Conservation (phyloP, 2,113 vertebrate species). For the Xenus cinereus region DNA sequence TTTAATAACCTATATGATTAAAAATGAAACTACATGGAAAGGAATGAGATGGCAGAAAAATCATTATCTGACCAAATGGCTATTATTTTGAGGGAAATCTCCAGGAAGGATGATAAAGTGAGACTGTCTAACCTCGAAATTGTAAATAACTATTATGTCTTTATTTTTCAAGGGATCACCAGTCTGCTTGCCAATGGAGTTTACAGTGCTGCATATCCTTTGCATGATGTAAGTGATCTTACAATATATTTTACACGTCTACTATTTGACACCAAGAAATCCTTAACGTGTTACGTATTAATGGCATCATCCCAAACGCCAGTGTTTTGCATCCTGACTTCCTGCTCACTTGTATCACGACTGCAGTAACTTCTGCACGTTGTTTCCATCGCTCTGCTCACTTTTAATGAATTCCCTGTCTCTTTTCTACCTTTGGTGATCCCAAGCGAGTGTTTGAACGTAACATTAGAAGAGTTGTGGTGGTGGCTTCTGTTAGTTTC, state of each 20-base stretch:
- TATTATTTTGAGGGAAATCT: slow-evolving; percentile 54
- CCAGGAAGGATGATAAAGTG: neutral
- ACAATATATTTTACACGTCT: neutral
- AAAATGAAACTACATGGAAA: slow-evolving; percentile 38
- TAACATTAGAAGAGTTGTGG: neutral
- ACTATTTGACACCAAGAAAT: neutral
- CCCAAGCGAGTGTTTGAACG: neutral
- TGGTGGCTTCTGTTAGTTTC: neutral
- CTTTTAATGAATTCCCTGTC: neutral
- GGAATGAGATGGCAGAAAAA: slow-evolving; percentile 50
- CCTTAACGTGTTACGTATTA: neutral
- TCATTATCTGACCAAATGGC: slow-evolving; percentile 45
- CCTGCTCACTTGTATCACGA: neutral
- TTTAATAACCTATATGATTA: slow-evolving; percentile 55
- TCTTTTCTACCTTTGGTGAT: neutral
- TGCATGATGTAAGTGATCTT: slow-evolving; percentile 91
- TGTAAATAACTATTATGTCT: slow-evolving; percentile 25
- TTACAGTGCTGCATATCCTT: slow-evolving; percentile 89
- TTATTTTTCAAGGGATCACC: slow-evolving; percentile 86
- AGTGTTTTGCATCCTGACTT: neutral
- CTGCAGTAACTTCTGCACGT: neutral
- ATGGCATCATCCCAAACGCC: neutral
- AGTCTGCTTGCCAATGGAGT: slow-evolving; percentile 90
- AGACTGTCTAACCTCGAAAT: neutral
- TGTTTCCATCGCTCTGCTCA: neutral